Evolutionary conservation across 2,113 vertebrate species (phyloP).

Genomic region (Orycteropus afer): DNA sequence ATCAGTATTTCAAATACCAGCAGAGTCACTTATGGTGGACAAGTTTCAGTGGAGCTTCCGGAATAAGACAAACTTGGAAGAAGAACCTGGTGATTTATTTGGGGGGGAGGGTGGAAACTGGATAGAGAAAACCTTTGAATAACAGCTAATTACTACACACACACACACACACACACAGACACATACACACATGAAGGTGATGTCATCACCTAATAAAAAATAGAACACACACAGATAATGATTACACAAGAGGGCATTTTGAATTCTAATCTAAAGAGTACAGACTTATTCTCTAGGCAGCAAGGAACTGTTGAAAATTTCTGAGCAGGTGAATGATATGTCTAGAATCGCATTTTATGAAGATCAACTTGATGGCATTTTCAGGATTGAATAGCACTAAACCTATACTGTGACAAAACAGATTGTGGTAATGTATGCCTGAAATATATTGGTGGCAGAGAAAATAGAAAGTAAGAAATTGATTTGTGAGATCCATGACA

Average conservation of each 20-base stretch:
- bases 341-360: conserved; percentile 73
- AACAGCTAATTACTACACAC: not conserved
- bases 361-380: conserved; percentile 76
- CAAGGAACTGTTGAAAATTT: conserved; percentile 34
- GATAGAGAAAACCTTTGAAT: too few relatives aligned
- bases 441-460: conserved; percentile 68
- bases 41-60: too few relatives aligned
- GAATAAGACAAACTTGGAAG: not conserved
- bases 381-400: conserved; percentile 75
- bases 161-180: not conserved
- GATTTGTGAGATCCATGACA: conserved; percentile 69
- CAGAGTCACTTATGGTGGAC: not conserved
- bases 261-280: conserved; percentile 27
- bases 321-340: conserved; percentile 64
- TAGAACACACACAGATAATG: not conserved
- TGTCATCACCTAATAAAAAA: not conserved
- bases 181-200: not conserved
- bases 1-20: not conserved
- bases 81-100: not conserved
- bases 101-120: too few relatives aligned
- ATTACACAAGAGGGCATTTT: not conserved
- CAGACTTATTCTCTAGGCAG: conserved; percentile 33
- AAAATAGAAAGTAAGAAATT: conserved; percentile 72
- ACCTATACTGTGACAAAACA: conserved; percentile 70
- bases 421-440: conserved; percentile 63